Base-by-base conservation (phyloP, 1,140 invertebrate genomes). In the Trichonephila clavata region DNA sequence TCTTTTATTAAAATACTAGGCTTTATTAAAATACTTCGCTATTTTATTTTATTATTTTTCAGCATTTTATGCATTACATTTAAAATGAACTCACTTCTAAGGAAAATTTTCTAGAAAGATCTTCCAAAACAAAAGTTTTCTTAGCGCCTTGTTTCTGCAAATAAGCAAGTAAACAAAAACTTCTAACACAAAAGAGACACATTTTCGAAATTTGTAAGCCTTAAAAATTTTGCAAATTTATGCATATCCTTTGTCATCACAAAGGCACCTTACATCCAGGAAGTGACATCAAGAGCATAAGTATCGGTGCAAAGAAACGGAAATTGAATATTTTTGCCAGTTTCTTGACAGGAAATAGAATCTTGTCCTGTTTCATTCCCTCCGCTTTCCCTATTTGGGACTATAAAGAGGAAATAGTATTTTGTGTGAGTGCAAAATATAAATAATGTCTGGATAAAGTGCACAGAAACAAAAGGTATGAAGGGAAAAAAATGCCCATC, bases 281-380 rank as follows among this genome's bases (percentile, higher is more conserved):
- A 89, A 89, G 65, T 59, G 27, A 57, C 39, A 68, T 89, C 63
- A 89, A 89, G 43, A 77, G 68, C 87, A 77, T 59, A 68, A 89
- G 68, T 71, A 77, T 71, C 63, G 20, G 4, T 71, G 65, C 65
- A 89, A 59, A 50, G 87, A 50, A 89, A 77, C 87, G 87, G 87
- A 89, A 89, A 89, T 89, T 89, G 87, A 89, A 89, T 89, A 89
- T 89, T 77, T 89, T 77, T 89, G 57, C 68, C 65, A 57, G 63
- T 89, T 77, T 89, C 65, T 89, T 59, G 57, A 57, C 87, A 89
- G 87, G 87, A 89, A 89, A 89, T 89, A 65, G 87, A 89, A 71
- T 71, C 27, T 89, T 57, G 32, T 32, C 63, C 21, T 24, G 68
- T 39, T 77, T 77, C 65, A 89, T 89, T 77, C 61, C 32, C 27